Percentiles rank a stretch among this genome's conserved stretches.
Evolutionary conservation across 2,113 vertebrate genomes (phyloP).

Genomic region (Phycodurus eques): DNA sequence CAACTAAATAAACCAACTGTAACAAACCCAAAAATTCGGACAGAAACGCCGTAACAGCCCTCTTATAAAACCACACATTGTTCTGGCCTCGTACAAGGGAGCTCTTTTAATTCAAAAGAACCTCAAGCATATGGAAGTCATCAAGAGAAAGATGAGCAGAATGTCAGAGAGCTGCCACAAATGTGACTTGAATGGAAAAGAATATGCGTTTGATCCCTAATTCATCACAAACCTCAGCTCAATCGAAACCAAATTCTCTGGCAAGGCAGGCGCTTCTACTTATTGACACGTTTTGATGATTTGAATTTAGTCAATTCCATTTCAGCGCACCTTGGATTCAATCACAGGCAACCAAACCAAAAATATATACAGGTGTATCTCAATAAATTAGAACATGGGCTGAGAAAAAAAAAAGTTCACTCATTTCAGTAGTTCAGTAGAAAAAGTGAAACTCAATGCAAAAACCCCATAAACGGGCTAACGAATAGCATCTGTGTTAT

Average conservation of each 20-base stretch:
- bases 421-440: no score
- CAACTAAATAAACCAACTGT: neutral
- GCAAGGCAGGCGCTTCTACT: conserved; percentile 9
- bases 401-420: no score
- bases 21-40: neutral
- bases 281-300: conserved; percentile 32
- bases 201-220: conserved; percentile 59
- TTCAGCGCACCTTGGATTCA: conserved; percentile 30
- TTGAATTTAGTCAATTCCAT: conserved; percentile 43
- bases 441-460: no score
- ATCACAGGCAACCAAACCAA: conserved; percentile 6
- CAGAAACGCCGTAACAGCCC: neutral
- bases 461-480: no score
- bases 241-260: conserved; percentile 62
- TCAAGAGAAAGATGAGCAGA: conserved; percentile 69
- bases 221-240: conserved; percentile 36
- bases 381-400: no score
- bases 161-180: conserved; percentile 64
- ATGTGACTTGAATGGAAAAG: conserved; percentile 57
- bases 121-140: conserved; percentile 70
- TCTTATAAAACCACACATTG: neutral
- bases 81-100: conserved; percentile 31
- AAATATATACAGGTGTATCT: no score
- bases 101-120: conserved; percentile 30
- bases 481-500: no score